Evolutionary conservation across 1,140 invertebrate genomes (phyloP).

Genomic region (Archivesica marissinica): DNA sequence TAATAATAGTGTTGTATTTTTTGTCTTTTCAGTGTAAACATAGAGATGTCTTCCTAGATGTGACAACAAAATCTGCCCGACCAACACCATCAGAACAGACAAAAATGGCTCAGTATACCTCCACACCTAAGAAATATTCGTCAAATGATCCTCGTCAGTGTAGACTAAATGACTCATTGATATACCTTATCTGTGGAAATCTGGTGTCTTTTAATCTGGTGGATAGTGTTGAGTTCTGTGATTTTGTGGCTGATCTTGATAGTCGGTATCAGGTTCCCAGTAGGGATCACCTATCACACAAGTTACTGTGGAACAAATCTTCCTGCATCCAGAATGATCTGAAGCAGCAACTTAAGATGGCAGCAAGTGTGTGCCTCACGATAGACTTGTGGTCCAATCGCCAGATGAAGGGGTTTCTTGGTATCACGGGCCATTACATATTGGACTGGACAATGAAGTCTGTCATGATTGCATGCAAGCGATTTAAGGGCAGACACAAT

Average conservation of each 20-base stretch:
- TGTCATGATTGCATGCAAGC: not conserved
- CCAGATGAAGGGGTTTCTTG: slow-evolving; percentile 20
- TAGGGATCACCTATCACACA: slow-evolving; percentile 51
- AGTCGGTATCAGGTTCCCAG: slow-evolving; percentile 48
- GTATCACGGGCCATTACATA: slow-evolving; percentile 58
- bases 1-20: too few relatives aligned
- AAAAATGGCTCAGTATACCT: too few relatives aligned
- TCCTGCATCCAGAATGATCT: slow-evolving; percentile 1
- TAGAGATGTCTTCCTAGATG: too few relatives aligned
- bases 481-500: too few relatives aligned
- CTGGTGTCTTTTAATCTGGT: slow-evolving; percentile 18
- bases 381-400: slow-evolving; percentile 58
- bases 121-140: too few relatives aligned
- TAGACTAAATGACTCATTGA: too few relatives aligned
- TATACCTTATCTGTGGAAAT: too few relatives aligned
- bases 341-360: slow-evolving; percentile 31
- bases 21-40: too few relatives aligned
- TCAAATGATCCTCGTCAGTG: too few relatives aligned
- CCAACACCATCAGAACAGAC: too few relatives aligned
- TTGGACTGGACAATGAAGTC: slow-evolving; percentile 38
- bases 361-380: slow-evolving; percentile 43
- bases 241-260: slow-evolving; percentile 23
- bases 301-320: slow-evolving; percentile 40
- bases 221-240: slow-evolving; percentile 33
- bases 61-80: too few relatives aligned